phyloP scores from a whole-genome alignment of 2,113 vertebrate genomes.

The Corythoichthys haematopterus region DNA sequence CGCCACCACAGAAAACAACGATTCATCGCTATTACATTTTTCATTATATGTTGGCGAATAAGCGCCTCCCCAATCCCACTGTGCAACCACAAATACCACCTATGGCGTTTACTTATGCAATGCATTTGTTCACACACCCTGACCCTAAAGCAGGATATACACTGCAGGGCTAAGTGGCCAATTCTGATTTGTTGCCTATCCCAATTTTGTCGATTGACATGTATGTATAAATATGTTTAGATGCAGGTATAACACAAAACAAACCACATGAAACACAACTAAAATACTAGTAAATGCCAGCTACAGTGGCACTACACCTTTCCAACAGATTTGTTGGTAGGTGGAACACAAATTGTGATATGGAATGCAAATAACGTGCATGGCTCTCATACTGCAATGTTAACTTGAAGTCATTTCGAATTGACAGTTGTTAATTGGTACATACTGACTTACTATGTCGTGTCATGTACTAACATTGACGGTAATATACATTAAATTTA shows the following conservation, averaged over 20 bases:
- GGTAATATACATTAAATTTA: too few species aligned
- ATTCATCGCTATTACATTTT: constrained; percentile 54
- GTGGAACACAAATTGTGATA: too few species aligned
- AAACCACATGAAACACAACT: not conserved
- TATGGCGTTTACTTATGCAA: constrained; percentile 14
- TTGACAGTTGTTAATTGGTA: too few species aligned
- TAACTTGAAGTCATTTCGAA: too few species aligned
- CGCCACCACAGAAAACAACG: constrained; percentile 41
- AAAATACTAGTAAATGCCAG: too few species aligned
- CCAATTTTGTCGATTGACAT: not conserved
- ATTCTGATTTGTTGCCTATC: not conserved
- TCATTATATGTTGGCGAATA: constrained; percentile 46
- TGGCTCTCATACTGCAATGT: too few species aligned
- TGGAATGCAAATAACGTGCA: too few species aligned
- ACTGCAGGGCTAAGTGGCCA: not conserved
- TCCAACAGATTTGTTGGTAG: too few species aligned
- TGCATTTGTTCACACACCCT: constrained; percentile 27
- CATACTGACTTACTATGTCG: too few species aligned
- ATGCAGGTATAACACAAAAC: not conserved
- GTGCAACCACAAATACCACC: constrained; percentile 3
- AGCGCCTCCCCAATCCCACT: constrained; percentile 28
- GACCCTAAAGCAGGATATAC: constrained; percentile 5
- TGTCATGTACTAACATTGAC: too few species aligned
- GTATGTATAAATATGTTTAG: not conserved
- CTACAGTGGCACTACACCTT: too few species aligned